Evolutionary conservation across 2,888 invertebrate species (phyloP).

Genomic region (Drosophila paranaensis): DNA sequence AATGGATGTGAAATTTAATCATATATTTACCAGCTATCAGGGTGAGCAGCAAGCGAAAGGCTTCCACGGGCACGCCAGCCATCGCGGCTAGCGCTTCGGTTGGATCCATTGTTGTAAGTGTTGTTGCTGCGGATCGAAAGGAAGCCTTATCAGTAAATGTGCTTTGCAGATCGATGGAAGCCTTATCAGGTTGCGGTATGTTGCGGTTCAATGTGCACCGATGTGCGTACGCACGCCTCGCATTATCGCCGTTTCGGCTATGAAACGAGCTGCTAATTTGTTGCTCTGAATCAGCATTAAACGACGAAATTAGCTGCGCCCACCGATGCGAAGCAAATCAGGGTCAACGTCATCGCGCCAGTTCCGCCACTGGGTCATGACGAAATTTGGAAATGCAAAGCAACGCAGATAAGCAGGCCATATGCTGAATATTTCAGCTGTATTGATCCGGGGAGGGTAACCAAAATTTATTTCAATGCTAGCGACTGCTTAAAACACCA

Average conservation of each 20-base stretch:
- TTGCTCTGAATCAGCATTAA: conserved; percentile 17
- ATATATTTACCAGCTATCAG: conserved; percentile 86
- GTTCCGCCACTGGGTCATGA: conserved; percentile 24
- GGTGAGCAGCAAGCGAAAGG: conserved; percentile 88
- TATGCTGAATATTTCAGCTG: conserved; percentile 18
- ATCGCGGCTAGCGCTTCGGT: conserved; percentile 26
- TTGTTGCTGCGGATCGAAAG: conserved; percentile 3
- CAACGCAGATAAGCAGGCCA: background rate
- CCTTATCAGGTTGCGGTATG: conserved; percentile 34
- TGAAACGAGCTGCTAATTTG: conserved; percentile 15
- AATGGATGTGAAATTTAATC: background rate
- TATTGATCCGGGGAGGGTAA: conserved; percentile 26
- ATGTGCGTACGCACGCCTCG: conserved; percentile 19
- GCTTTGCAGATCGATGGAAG: conserved; percentile 4
- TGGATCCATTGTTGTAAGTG: conserved; percentile 9
- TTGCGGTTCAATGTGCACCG: conserved; percentile 26
- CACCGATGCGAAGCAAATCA: conserved; percentile 19
- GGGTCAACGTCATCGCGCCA: conserved; percentile 10
- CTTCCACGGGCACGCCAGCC: conserved; percentile 88
- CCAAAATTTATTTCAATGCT: background rate
- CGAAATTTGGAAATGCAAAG: conserved; percentile 7
- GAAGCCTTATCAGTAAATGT: conserved; percentile 38
- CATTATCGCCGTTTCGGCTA: conserved; percentile 1
- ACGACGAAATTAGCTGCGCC: conserved; percentile 14
- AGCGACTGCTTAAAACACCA: background rate